Evolutionary conservation across 2,888 invertebrate genomes (phyloP), one percentile per base, ranked within the genome.

Genomic region (Empis stercorea): DNA sequence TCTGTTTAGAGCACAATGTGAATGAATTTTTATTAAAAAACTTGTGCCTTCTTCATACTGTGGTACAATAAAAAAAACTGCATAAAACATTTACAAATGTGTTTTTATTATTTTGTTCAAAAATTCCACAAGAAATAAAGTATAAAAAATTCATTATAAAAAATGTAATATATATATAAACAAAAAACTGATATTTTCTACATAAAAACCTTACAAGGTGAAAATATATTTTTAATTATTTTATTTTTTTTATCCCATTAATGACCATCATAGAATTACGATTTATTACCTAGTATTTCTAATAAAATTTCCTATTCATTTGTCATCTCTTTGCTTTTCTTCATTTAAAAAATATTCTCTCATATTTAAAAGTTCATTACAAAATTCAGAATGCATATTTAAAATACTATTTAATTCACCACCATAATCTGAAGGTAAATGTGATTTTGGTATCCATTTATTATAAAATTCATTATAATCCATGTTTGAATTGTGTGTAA

Each of bases 351-450:
- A 56, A 47, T 52, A 54, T 4, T 54, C 50, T 38, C 48, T 37
- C 27, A 49, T 27, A 27, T 44, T 16, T 32, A 38, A 11, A 4
- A 54, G 38, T 47, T 53, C 51, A 10, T 51, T 38, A 10, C 46
- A 16, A 40, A 52, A 52, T 23, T 48, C 37, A 10, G 50, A 38
- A 47, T 55, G 48, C 14, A 55, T 37, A 37, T 54, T 49, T 15
- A 46, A 23, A 17, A 50, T 20, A 13, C 45, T 43, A 16, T 44
- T 40, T 14, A 79, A 64, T 13, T 74, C 71, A 1, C 82, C 82
- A 0, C 79, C 80, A 56, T 73, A 76, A 62, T 81, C 77, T 1
- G 72, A 70, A 0, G 81, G 81, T 2, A 81, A 59, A 42, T 73
- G 73, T 2, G 73, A 71, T 40, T 73, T 72, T 0, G 79, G 76